phyloP scores from a whole-genome alignment of 2,888 invertebrate genomes.

The Hybos culiciformis region DNA sequence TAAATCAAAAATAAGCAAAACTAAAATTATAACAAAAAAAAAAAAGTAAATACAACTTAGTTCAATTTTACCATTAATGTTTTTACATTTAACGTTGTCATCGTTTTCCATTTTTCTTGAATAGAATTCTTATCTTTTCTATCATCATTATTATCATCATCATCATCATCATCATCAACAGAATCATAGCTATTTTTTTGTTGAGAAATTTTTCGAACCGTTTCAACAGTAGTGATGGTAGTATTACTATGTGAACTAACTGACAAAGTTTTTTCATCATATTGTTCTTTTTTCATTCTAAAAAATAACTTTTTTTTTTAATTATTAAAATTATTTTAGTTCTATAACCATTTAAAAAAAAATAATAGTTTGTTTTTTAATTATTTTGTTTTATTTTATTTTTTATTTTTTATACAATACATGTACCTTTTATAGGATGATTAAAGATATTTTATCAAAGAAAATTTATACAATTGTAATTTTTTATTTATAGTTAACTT shows the following conservation, averaged over 20 bases:
- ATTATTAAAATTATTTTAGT: neutral
- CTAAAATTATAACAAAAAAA: too few relatives aligned
- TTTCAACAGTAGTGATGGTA: too few relatives aligned
- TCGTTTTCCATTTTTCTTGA: neutral
- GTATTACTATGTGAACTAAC: too few relatives aligned
- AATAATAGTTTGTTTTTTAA: neutral
- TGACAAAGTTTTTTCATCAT: neutral
- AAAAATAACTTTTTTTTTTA: neutral
- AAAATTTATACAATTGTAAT: too few relatives aligned
- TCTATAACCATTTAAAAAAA: neutral
- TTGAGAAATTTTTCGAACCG: neutral
- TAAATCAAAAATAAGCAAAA: too few relatives aligned
- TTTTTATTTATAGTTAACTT: too few relatives aligned
- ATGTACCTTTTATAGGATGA: too few relatives aligned
- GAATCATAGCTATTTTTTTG: neutral
- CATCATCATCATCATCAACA: neutral
- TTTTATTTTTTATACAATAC: too few relatives aligned
- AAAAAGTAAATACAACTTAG: too few relatives aligned
- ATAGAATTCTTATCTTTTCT: too few relatives aligned
- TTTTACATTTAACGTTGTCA: neutral
- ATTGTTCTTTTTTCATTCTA: neutral
- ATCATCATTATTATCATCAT: neutral
- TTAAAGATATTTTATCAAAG: too few relatives aligned
- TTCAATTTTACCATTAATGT: slow-evolving; percentile 3
- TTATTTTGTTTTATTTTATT: too few relatives aligned